Percentiles rank a stretch among this genome's conserved stretches.
These are phyloP conservation scores for Aphelocoma californica DNA, from an alignment of 2,797 vertebrate genomes.

Conservation along the genomic window DNA sequence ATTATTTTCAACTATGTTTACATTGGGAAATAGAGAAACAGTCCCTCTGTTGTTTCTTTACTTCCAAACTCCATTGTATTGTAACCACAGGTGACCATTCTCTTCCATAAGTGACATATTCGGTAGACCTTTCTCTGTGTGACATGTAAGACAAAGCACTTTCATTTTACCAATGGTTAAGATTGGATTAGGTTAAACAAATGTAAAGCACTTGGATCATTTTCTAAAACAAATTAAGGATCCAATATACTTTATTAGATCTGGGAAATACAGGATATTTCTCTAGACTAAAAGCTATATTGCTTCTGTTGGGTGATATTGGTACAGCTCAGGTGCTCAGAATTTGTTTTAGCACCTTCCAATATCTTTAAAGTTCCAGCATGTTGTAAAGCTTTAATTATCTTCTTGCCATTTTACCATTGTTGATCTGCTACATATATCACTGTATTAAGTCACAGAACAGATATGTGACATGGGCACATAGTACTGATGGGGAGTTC, in stretches of 20 bases:
- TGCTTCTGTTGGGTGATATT: slow-evolving; percentile 14
- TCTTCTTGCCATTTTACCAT: not conserved
- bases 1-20: not conserved
- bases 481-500: not conserved
- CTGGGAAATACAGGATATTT: slow-evolving; percentile 27
- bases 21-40: not conserved
- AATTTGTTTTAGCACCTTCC: not conserved
- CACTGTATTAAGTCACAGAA: not conserved
- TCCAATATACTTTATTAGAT: slow-evolving; percentile 26
- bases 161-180: not conserved
- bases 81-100: not conserved
- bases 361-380: slow-evolving; percentile 33
- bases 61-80: not conserved
- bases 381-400: slow-evolving; percentile 28
- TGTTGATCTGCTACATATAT: not conserved
- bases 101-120: not conserved
- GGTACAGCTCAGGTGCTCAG: not conserved
- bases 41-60: not conserved
- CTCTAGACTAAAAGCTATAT: not conserved
- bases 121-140: not conserved
- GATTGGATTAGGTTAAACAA: slow-evolving; percentile 19
- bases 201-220: slow-evolving; percentile 4
- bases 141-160: not conserved
- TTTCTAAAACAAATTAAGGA: slow-evolving; percentile 31
- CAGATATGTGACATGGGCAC: not conserved